A percentile compares a stretch with the other conserved stretches of the same genome.
Evolutionary conservation across 2,797 vertebrate genomes (phyloP).

Genomic region (Emydoidea blandingii): DNA sequence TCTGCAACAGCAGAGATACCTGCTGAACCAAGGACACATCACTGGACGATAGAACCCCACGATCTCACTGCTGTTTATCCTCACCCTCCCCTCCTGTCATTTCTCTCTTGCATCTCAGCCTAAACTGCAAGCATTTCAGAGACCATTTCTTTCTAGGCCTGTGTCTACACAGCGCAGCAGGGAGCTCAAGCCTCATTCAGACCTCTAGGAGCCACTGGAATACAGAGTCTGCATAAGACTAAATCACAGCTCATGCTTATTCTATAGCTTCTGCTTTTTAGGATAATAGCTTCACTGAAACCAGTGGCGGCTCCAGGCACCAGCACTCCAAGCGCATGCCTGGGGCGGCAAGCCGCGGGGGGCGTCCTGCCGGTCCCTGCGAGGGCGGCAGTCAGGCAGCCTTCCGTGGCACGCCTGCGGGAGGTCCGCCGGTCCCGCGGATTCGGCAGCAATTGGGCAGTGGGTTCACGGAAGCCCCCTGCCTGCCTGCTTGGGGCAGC

Average conservation of each 20-base stretch:
- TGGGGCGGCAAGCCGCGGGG: too few relatives aligned
- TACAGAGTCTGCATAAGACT: background rate
- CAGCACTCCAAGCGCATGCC: too few relatives aligned
- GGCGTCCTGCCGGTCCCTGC: too few relatives aligned
- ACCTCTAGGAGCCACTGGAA: background rate
- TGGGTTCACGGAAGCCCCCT: too few relatives aligned
- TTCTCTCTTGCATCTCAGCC: background rate
- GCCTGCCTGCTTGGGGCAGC: too few relatives aligned
- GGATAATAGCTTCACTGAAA: background rate
- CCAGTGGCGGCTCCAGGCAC: too few relatives aligned
- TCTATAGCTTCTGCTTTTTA: background rate
- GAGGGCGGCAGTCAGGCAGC: too few relatives aligned
- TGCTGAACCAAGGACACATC: background rate
- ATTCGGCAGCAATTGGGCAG: too few relatives aligned
- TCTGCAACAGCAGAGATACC: background rate
- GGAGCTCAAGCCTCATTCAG: background rate
- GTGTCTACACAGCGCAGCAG: background rate
- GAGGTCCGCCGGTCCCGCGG: too few relatives aligned
- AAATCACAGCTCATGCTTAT: background rate
- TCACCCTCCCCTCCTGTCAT: background rate
- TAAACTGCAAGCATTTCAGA: constrained; percentile 1
- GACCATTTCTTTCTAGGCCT: background rate
- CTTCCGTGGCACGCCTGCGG: too few relatives aligned
- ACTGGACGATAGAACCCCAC: background rate
- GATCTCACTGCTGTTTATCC: background rate